A percentile compares a stretch with the other conserved stretches of the same genome.
These are phyloP conservation scores for Turritopsis rubra DNA, from an alignment of 30 jellyfish, hydroid and myxozoan species.

Conservation along the genomic window DNA sequence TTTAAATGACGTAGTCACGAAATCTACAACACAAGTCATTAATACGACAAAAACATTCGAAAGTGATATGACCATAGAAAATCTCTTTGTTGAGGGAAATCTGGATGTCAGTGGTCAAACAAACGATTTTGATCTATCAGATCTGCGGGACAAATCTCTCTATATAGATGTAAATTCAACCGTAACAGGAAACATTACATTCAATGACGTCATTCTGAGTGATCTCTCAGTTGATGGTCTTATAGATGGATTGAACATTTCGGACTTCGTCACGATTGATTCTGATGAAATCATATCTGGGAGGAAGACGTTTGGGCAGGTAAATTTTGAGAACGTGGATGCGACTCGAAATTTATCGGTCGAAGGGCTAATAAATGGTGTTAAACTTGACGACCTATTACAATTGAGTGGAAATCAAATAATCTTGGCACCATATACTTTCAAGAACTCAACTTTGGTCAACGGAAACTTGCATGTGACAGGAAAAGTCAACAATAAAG, in stretches of 20 bases:
- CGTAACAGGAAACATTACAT: slow-evolving; percentile 12
- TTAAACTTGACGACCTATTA: slow-evolving; percentile 40
- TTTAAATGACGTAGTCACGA: slow-evolving; percentile 13
- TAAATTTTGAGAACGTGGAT: no score
- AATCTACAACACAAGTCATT: slow-evolving; percentile 40
- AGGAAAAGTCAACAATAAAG: slow-evolving; percentile 61
- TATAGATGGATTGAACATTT: not conserved
- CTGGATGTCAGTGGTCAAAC: slow-evolving; percentile 39
- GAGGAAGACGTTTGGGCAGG: slow-evolving; percentile 32
- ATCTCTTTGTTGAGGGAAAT: slow-evolving; percentile 10
- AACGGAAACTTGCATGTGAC: slow-evolving; percentile 30
- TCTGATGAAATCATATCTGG: slow-evolving; percentile 49
- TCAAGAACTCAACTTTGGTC: slow-evolving; percentile 18
- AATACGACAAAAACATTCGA: slow-evolving; percentile 27
- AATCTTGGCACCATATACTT: slow-evolving; percentile 23
- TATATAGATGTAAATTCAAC: slow-evolving; percentile 51
- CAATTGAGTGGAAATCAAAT: slow-evolving; percentile 32
- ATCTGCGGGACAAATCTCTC: slow-evolving; percentile 33
- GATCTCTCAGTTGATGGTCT: not conserved
- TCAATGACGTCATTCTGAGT: not conserved
- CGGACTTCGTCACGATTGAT: slow-evolving; percentile 32
- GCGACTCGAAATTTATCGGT: slow-evolving; percentile 19
- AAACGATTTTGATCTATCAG: slow-evolving; percentile 43
- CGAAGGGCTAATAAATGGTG: slow-evolving; percentile 48
- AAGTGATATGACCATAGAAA: not conserved